Evolutionary conservation across 2,113 vertebrate genomes (phyloP).

Genomic region (Festucalex cinctus): DNA sequence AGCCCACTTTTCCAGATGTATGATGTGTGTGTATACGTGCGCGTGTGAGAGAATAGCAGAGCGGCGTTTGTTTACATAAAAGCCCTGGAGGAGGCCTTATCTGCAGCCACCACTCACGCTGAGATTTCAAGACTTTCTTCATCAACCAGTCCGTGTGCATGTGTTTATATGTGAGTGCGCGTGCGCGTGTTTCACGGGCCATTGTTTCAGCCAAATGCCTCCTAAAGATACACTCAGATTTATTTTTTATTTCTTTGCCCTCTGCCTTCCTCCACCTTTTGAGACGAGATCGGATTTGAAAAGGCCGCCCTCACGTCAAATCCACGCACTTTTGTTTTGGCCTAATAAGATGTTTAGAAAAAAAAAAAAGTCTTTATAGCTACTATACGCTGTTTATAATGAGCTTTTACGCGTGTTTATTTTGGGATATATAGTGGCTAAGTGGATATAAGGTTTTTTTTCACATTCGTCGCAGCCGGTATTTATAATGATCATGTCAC

Average conservation of each 20-base stretch:
- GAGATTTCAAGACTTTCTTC: slow-evolving; percentile 75
- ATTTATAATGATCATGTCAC: too few species aligned
- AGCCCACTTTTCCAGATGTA: slow-evolving; percentile 74
- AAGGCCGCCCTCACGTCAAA: slow-evolving; percentile 33
- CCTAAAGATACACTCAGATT: slow-evolving; percentile 63
- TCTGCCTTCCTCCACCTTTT: slow-evolving; percentile 40
- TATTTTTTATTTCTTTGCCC: slow-evolving; percentile 16
- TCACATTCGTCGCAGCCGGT: background rate
- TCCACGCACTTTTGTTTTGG: slow-evolving; percentile 11
- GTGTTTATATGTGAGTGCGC: slow-evolving; percentile 1
- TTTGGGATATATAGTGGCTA: background rate
- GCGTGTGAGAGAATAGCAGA: slow-evolving; percentile 41
- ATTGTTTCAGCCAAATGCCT: slow-evolving; percentile 72
- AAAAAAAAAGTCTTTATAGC: background rate
- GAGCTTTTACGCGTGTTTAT: background rate
- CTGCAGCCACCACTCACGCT: slow-evolving; percentile 73
- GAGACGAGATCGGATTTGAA: slow-evolving; percentile 58
- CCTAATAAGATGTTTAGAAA: background rate
- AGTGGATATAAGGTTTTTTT: background rate
- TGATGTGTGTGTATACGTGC: slow-evolving; percentile 23
- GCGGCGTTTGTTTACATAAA: slow-evolving; percentile 72
- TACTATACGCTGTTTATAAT: background rate
- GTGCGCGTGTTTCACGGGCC: slow-evolving; percentile 54
- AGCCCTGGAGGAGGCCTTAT: slow-evolving; percentile 67
- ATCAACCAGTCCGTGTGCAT: slow-evolving; percentile 19